Evolutionary conservation across 2,888 invertebrate genomes (phyloP), one percentile per base, ranked within the genome.

Genomic region (Bembecia ichneumoniformis): DNA sequence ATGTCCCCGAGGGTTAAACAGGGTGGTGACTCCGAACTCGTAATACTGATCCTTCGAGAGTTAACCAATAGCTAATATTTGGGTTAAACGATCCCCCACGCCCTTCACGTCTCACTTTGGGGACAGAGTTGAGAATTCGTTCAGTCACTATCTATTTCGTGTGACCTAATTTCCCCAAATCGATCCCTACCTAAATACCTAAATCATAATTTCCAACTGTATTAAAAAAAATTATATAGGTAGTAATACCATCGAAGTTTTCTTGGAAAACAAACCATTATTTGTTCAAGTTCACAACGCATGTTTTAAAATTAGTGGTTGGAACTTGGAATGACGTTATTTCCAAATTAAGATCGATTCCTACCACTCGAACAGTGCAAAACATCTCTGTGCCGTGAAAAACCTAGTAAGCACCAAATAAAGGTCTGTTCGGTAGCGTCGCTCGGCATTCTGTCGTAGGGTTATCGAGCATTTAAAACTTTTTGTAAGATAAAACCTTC

Each of bases 31-130:
- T 40, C 40, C 14, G 14, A 40, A 40, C 40, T 40, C 14, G 14
- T 40, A 40, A 70, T 69, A 76, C 68, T 59, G 64, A 61, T 65
- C 71, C 66, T 64, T 54, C 34, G 55, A 60, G 65, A 56, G 60
- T 58, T 57, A 50, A 56, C 57, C 56, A 59, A 60, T 60, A 66
- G 63, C 71, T 63, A 72, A 74, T 74, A 72, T 72, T 71, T 70
- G 66, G 60, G 59, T 67, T 63, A 51, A 57, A 65, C 58, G 63
- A 67, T 72, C 62, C 64, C 60, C 58, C 56, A 60, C 61, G 58
- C 60, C 55, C 17, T 44, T 44, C 16, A 15, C 44, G 11, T 44
- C 44, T 44, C 15, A 44, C 15, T 17, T 40, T 14, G 40, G 40
- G 40, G 14, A 40, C 40, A 40, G n/a, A 5, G 14, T 40, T 13